Conservation (phyloP, 2,797 vertebrate species). For the Aeoliscus strigatus region DNA sequence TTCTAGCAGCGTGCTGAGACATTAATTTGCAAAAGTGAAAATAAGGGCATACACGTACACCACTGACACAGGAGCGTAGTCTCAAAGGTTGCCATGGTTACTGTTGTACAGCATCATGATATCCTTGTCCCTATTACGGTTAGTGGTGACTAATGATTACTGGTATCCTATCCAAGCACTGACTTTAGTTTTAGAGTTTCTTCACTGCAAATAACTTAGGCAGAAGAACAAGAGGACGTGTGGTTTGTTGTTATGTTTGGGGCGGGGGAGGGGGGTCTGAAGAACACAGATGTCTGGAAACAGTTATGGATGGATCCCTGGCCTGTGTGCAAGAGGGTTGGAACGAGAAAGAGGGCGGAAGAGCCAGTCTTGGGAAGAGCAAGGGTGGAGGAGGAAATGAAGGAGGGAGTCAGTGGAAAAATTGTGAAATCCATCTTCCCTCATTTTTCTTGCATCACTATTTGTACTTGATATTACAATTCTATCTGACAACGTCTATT, state of each 20-base stretch:
- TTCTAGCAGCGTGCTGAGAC: slow-evolving; percentile 45
- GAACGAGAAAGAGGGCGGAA: slow-evolving; percentile 67
- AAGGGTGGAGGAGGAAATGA: slow-evolving; percentile 59
- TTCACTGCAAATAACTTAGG: slow-evolving; percentile 26
- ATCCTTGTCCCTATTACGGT: slow-evolving; percentile 14
- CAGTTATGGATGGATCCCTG: slow-evolving; percentile 76
- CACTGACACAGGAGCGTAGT: slow-evolving; percentile 27
- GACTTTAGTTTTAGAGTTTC: slow-evolving; percentile 1
- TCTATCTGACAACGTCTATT: slow-evolving; percentile 41
- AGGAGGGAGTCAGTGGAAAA: slow-evolving; percentile 58
- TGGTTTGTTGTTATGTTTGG: slow-evolving; percentile 65
- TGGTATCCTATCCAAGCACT: not conserved
- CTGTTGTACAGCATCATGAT: slow-evolving; percentile 14
- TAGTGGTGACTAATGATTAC: slow-evolving; percentile 27
- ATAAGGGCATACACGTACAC: slow-evolving; percentile 35
- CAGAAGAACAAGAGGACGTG: slow-evolving; percentile 17
- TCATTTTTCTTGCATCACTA: slow-evolving; percentile 30
- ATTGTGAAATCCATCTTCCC: slow-evolving; percentile 48
- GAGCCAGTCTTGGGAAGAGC: slow-evolving; percentile 59
- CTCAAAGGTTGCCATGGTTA: slow-evolving; percentile 29
- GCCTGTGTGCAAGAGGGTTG: slow-evolving; percentile 64
- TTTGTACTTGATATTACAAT: slow-evolving; percentile 19
- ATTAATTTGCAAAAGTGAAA: slow-evolving; percentile 67
- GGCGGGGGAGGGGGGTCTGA: slow-evolving; percentile 50
- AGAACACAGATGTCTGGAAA: slow-evolving; percentile 73